A percentile compares a stretch with the other conserved stretches of the same genome.
Evolutionary conservation across 2,888 invertebrate species (phyloP).

Genomic region (Thalpophila matura): DNA sequence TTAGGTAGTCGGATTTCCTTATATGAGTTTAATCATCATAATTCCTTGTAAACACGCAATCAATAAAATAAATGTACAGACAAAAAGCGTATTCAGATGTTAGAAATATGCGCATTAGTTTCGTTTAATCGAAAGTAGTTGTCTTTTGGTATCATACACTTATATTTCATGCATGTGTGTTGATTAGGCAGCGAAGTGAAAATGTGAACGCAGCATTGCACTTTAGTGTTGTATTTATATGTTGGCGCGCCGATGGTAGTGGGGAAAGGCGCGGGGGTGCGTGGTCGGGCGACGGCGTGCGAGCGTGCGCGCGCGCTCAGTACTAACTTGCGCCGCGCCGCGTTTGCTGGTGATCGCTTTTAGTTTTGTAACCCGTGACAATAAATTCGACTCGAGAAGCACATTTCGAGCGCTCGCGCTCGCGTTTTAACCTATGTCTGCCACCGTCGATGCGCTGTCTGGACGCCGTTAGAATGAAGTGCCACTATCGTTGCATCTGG

Average conservation of each 20-base stretch:
- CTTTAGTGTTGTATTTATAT: slow-evolving; percentile 55
- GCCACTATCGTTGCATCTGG: slow-evolving; percentile 97
- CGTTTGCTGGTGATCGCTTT: slow-evolving; percentile 79
- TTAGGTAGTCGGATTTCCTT: too few species aligned
- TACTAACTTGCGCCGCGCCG: slow-evolving; percentile 76
- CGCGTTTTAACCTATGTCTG: slow-evolving; percentile 87
- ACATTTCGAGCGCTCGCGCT: slow-evolving; percentile 86
- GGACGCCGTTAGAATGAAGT: slow-evolving; percentile 91
- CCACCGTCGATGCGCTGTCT: slow-evolving; percentile 84
- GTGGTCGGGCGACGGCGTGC: slow-evolving; percentile 57
- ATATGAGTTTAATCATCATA: background rate
- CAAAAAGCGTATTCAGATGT: background rate
- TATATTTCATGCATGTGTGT: slow-evolving; percentile 12
- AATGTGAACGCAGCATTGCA: slow-evolving; percentile 64
- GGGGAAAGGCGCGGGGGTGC: slow-evolving; percentile 66
- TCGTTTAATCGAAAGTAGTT: background rate
- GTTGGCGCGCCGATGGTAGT: slow-evolving; percentile 54
- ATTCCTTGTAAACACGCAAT: slow-evolving; percentile 12
- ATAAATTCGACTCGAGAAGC: slow-evolving; percentile 85
- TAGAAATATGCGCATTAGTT: background rate
- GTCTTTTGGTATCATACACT: slow-evolving; percentile 10
- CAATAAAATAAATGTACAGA: slow-evolving; percentile 2
- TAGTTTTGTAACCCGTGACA: slow-evolving; percentile 81
- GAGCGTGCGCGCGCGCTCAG: slow-evolving; percentile 77
- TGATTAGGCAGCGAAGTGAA: slow-evolving; percentile 37